Conservation (phyloP, 2,113 vertebrate species). For the Mola mola region DNA sequence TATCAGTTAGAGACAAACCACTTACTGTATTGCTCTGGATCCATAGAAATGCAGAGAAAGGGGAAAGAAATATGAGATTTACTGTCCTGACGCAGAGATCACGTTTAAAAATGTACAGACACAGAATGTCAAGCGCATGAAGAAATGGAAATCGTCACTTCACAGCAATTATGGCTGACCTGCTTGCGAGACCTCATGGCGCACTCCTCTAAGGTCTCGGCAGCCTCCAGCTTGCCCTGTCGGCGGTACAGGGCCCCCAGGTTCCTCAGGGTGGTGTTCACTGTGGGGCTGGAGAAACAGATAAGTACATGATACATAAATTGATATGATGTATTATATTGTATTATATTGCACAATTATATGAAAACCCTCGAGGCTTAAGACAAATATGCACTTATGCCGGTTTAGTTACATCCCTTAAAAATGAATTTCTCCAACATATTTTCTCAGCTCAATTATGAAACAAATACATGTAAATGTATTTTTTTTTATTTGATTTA, state of each 20-base stretch:
- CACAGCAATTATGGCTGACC: conserved; percentile 71
- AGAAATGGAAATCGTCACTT: background rate
- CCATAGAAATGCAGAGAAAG: conserved; percentile 76
- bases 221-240: conserved; percentile 93
- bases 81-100: conserved; percentile 13
- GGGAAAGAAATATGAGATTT: conserved; percentile 70
- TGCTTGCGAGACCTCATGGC: conserved; percentile 90
- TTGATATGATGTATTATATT: too few species aligned
- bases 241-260: conserved; percentile 91
- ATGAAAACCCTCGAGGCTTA: too few species aligned
- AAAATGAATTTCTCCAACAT: too few species aligned
- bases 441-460: too few species aligned
- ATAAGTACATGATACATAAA: too few species aligned
- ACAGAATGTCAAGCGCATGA: conserved; percentile 5
- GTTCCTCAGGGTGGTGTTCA: conserved; percentile 90
- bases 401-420: too few species aligned
- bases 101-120: conserved; percentile 24
- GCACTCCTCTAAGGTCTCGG: conserved; percentile 92
- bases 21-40: conserved; percentile 86
- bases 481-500: too few species aligned
- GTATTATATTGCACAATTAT: too few species aligned
- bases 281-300: conserved; percentile 77
- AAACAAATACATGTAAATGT: too few species aligned
- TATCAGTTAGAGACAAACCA: conserved; percentile 63
- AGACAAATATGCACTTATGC: too few species aligned